These are phyloP conservation scores for Oreotrochilus melanogaster DNA, from an alignment of 2,113 vertebrate species.

Conservation along the genomic window DNA sequence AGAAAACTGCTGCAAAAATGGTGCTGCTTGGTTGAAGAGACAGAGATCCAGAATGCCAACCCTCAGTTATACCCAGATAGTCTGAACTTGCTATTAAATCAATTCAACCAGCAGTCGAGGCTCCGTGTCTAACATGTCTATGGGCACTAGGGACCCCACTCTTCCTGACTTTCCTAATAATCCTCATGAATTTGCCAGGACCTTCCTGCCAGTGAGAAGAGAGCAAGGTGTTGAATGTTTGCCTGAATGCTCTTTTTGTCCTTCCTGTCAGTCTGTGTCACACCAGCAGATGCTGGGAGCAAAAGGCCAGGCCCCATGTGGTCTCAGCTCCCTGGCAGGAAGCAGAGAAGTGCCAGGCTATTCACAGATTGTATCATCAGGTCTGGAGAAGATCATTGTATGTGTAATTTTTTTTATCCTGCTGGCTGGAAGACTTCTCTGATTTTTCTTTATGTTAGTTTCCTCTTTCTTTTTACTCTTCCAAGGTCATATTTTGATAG, in stretches of 20 bases:
- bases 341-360: constrained; percentile 28
- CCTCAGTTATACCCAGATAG: background rate
- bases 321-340: constrained; percentile 34
- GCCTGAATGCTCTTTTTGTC: constrained; percentile 42
- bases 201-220: fast-evolving
- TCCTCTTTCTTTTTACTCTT: background rate
- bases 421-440: background rate
- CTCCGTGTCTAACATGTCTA: background rate
- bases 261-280: constrained; percentile 44
- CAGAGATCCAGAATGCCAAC: background rate
- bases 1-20: background rate
- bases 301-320: constrained; percentile 55
- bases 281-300: constrained; percentile 54
- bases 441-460: background rate
- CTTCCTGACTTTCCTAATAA: background rate
- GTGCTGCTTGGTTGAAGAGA: background rate
- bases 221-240: background rate
- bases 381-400: background rate
- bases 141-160: background rate
- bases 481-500: background rate
- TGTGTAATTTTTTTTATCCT: constrained; percentile 10
- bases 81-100: background rate
- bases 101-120: background rate
- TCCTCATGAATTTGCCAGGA: background rate
- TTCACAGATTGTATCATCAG: background rate